A percentile compares a stretch with the other conserved stretches of the same genome.
These are phyloP conservation scores for Lophotis ruficrista DNA, from an alignment of 2,113 vertebrate genomes.

Conservation along the genomic window DNA sequence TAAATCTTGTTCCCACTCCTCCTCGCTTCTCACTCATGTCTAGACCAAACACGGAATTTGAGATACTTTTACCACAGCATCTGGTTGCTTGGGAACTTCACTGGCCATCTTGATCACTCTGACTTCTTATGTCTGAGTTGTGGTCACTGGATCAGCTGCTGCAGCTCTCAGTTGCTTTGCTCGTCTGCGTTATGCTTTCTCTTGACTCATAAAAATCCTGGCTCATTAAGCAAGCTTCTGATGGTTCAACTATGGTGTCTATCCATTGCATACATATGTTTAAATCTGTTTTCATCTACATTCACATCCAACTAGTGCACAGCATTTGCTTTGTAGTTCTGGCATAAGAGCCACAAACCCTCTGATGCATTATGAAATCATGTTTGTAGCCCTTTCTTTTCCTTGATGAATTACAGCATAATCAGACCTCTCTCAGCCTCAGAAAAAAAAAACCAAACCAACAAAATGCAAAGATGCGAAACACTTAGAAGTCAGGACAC, in stretches of 20 bases:
- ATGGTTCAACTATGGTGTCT: conserved; percentile 37
- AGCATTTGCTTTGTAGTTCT: conserved; percentile 47
- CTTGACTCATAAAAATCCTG: conserved; percentile 72
- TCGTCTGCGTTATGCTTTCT: conserved; percentile 61
- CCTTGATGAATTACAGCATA: conserved; percentile 24
- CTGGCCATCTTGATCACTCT: conserved; percentile 45
- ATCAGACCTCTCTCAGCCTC: neutral
- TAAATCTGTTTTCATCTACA: conserved; percentile 15
- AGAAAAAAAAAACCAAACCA: neutral
- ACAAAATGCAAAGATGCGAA: neutral
- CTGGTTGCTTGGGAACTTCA: conserved; percentile 55
- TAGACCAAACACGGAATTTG: conserved; percentile 62
- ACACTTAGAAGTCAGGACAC: neutral
- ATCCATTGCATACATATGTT: conserved; percentile 41
- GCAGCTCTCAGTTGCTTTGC: conserved; percentile 55
- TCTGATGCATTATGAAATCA: conserved; percentile 71
- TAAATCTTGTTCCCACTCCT: conserved; percentile 67
- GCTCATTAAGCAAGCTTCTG: conserved; percentile 36
- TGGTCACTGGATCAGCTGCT: conserved; percentile 64
- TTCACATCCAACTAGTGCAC: conserved; percentile 35
- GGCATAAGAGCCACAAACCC: conserved; percentile 55
- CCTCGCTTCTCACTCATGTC: conserved; percentile 70
- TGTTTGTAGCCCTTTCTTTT: conserved; percentile 16
- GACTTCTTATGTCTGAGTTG: conserved; percentile 68
- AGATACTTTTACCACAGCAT: conserved; percentile 47